Evolutionary conservation across 2,797 vertebrate genomes (phyloP), one percentile per base, ranked within the genome.

Genomic region (Enteromius unitaeniatus): DNA sequence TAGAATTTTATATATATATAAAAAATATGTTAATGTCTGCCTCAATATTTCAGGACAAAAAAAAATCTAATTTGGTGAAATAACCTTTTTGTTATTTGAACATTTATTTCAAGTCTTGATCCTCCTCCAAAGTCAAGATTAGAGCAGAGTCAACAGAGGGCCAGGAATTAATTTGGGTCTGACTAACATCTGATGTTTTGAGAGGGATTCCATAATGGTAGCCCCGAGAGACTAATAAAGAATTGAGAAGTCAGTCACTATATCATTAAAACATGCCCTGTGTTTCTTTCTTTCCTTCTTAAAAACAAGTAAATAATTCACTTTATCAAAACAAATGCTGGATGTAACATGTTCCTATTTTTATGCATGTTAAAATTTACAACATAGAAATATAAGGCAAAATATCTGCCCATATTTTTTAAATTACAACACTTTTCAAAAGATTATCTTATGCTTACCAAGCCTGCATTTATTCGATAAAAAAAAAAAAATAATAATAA

Each of bases 121-220:
- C 37, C 65, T 80, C n/a, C n/a, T 42, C 49, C 55, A 9, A 58
- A 13, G 9, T 69, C 65, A 80, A n/a, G 45, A 74, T 58, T 70
- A 40, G 53, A 26, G 40, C 21, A 23, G 5, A 40, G 64, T 70
- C 53, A 78, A 82, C 65, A 81, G 49, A 72, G 58, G 28, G 31
- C 23, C 64, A 49, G 19, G 53, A 82, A 40, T 45, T 51, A 0
- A 85, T 76, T 55, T 58, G 23, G 55, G 19, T 40, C 19, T 51
- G 67, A 34, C 55, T 55, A 45, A 78, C n/a, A 78, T 53, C 31
- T 78, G 53, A 55, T 70, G 76, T 85, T 85, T 81, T 67, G 4
- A 72, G 72, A 81, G 45, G 45, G 17, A 82, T 78, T 82, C 65
- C 53, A 65, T 65, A 64, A 40, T 21, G 14, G 65, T 64, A 72